Evolutionary conservation across 2,797 vertebrate species (phyloP), one percentile per base, ranked within the genome.

Genomic region (Argentina silus): DNA sequence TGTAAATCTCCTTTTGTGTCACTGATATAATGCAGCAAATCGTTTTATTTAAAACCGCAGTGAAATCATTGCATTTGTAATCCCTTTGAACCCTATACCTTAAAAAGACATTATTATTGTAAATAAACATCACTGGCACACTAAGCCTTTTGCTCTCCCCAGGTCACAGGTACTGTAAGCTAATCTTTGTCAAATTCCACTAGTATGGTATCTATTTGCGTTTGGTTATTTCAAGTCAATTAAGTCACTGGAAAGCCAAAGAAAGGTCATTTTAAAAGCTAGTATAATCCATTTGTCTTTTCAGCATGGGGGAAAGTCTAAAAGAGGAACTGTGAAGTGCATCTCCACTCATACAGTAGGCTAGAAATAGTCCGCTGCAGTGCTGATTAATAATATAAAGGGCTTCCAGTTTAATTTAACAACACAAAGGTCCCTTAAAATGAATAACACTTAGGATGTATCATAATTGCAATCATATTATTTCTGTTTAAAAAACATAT

Each of bases 21-120:
- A 56, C 44, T 66, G 63, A 73, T 63, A 27, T 71, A 42, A 51
- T 71, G 59, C 61, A 50, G 48, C 47, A 14, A 59, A 69, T 36
- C 17, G 43, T 45, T 59, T 42, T 63, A 43, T 61, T 8, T 45
- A 56, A 21, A 53, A 17, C 55, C 8, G 55, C 21, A 21, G 50
- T 47, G 23, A 36, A 66, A 66, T 73, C 51, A 23, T 63, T 23
- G 71, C 56, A 21, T 17, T 71, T 51, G 36, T 64, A 72, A 64
- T 72, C 47, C 50, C 43, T 43, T 53, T 50, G 14, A 8, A 51
- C 53, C 50, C 9, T 12, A 7, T 11, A 57, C 36, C 21, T 23
- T 21, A 66, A 42, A 56, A 73, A 23, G 51, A 44, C 63, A 36
- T 12, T 9, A 21, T 19, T 73, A 19, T 45, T 44, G 23, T 21